phyloP scores from a whole-genome alignment of 64 coral and sea anemone genomes.

The Orbicella faveolata region DNA sequence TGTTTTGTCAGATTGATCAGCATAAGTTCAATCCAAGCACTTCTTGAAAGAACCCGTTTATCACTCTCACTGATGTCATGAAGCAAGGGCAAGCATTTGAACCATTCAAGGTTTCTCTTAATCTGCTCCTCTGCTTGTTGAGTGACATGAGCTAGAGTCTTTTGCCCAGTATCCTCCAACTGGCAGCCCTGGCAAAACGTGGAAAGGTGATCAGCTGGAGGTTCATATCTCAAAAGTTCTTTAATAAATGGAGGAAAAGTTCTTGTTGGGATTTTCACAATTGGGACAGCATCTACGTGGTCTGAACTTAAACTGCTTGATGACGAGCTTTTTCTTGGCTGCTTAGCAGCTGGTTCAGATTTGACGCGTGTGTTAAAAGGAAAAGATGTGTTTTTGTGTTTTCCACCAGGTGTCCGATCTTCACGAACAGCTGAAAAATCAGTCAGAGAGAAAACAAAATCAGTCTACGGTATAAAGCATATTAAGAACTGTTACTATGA shows the following conservation, averaged over 20 bases:
- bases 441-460: background rate
- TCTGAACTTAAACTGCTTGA: conserved; percentile 34
- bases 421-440: conserved; percentile 80
- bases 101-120: conserved; percentile 78
- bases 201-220: background rate
- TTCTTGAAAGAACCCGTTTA: conserved; percentile 62
- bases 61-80: conserved; percentile 54
- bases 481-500: too few relatives aligned
- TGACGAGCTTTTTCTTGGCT: conserved; percentile 53
- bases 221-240: conserved; percentile 63
- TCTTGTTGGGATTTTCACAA: conserved; percentile 1
- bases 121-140: conserved; percentile 82
- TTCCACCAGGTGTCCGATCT: conserved; percentile 94
- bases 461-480: too few relatives aligned
- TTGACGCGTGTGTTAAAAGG: conserved; percentile 3
- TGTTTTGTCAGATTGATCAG: conserved; percentile 72
- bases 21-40: conserved; percentile 91
- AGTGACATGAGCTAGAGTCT: conserved; percentile 81
- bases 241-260: conserved; percentile 65
- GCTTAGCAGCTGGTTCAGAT: conserved; percentile 50
- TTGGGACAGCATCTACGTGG: conserved; percentile 43
- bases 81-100: conserved; percentile 74
- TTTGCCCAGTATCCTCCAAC: conserved; percentile 55
- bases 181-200: conserved; percentile 45
- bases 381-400: conserved; percentile 83